Conservation (phyloP, 2,113 vertebrate species). For the Mustelus asterias region DNA sequence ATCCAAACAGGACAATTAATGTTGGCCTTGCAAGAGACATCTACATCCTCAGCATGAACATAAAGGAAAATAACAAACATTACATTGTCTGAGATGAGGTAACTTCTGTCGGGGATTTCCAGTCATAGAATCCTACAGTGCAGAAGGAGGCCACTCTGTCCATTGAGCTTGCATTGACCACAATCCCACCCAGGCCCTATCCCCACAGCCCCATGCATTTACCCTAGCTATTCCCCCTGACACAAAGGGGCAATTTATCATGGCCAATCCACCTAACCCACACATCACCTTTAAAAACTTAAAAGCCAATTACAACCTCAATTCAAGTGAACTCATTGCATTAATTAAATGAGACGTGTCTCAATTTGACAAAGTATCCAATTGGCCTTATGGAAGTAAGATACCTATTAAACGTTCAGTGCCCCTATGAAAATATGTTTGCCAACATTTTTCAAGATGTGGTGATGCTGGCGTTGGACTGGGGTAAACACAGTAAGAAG, state of each 20-base stretch:
- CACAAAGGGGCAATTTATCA: too few species aligned
- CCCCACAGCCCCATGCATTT: too few species aligned
- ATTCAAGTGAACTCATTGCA: not conserved
- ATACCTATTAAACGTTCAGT: not conserved
- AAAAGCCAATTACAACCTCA: not conserved
- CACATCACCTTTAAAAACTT: not conserved
- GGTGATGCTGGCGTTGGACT: too few species aligned
- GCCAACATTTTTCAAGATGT: not conserved
- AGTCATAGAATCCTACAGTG: too few species aligned
- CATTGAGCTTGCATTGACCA: too few species aligned
- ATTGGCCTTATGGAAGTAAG: not conserved
- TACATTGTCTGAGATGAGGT: not conserved
- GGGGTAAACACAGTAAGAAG: too few species aligned
- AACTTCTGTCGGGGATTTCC: not conserved
- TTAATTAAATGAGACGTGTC: slow-evolving; percentile 13
- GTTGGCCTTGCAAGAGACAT: not conserved
- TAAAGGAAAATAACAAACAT: not conserved
- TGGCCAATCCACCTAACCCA: too few species aligned
- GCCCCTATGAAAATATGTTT: not conserved
- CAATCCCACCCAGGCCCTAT: too few species aligned
- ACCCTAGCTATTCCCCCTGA: too few species aligned
- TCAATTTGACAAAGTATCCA: not conserved
- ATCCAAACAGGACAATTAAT: slow-evolving; percentile 11
- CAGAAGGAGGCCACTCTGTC: too few species aligned
- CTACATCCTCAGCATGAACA: not conserved